Percentiles rank a stretch among this genome's conserved stretches.
phyloP scores from a whole-genome alignment of 2,113 vertebrate species.

The Etheostoma cragini region DNA sequence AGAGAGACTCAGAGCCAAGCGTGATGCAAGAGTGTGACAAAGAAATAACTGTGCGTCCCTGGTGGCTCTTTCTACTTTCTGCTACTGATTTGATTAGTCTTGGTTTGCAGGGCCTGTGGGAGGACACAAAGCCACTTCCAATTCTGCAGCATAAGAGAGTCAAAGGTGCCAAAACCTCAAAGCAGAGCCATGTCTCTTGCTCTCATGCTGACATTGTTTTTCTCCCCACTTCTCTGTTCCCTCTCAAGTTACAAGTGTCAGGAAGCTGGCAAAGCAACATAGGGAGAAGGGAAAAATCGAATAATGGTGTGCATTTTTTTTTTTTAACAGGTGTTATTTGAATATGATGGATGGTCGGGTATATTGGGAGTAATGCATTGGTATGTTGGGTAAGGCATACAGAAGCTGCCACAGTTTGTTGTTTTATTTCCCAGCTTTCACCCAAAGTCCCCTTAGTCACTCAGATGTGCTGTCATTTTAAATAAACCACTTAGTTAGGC shows the following conservation, averaged over 20 bases:
- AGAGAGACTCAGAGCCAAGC: slow-evolving; percentile 14
- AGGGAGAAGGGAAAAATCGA: slow-evolving; percentile 14
- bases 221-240: slow-evolving; percentile 2
- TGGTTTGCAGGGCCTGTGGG: slow-evolving; percentile 43
- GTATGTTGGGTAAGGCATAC: slow-evolving; percentile 5
- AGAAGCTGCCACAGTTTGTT: background rate
- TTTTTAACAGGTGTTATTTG: slow-evolving; percentile 27
- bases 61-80: slow-evolving; percentile 54
- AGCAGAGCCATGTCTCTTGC: slow-evolving; percentile 19
- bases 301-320: slow-evolving; percentile 4
- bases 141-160: slow-evolving; percentile 50
- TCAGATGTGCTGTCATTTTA: slow-evolving; percentile 22
- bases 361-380: slow-evolving; percentile 5
- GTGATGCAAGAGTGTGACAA: slow-evolving; percentile 37
- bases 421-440: slow-evolving; percentile 20
- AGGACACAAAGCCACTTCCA: slow-evolving; percentile 53
- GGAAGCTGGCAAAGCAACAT: slow-evolving; percentile 47
- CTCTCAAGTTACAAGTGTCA: slow-evolving; percentile 48
- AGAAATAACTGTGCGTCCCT: slow-evolving; percentile 51
- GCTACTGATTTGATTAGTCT: slow-evolving; percentile 68
- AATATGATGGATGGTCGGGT: slow-evolving; percentile 44
- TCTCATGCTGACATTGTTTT: slow-evolving; percentile 41
- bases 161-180: slow-evolving; percentile 56
- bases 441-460: slow-evolving; percentile 6
- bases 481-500: slow-evolving; percentile 2